Evolutionary conservation across 2,113 vertebrate species (phyloP).

Genomic region (Indri indri): DNA sequence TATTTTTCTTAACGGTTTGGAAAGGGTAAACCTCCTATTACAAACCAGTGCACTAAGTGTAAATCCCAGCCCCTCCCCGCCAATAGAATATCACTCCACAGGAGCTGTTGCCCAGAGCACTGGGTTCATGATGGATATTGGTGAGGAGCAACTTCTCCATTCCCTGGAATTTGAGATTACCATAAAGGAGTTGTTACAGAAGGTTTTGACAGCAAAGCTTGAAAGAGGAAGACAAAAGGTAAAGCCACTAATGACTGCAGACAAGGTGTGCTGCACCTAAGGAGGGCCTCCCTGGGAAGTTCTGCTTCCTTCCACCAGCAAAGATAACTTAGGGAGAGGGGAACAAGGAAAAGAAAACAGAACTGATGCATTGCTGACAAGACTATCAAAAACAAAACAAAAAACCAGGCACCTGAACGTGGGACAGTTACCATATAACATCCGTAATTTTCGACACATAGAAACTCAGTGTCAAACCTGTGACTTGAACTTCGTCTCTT

Average conservation of each 20-base stretch:
- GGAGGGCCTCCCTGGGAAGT: no score
- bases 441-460: background rate
- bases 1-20: background rate
- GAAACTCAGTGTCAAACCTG: background rate
- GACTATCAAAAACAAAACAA: background rate
- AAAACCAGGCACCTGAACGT: no score
- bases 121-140: fast-evolving
- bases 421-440: no score
- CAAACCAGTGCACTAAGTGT: no score
- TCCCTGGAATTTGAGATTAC: background rate
- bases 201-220: background rate
- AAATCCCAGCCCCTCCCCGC: background rate
- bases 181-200: background rate
- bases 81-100: fast-evolving
- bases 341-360: background rate
- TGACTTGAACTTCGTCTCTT: background rate
- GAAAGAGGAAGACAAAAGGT: background rate
- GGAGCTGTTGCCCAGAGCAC: background rate
- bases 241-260: fast-evolving
- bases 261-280: background rate
- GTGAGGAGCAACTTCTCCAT: background rate
- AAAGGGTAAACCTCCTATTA: background rate
- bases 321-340: background rate
- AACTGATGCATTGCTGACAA: fast-evolving
- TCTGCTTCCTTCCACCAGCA: background rate